Base-by-base conservation (phyloP, 2,797 vertebrate genomes). In the Vultur gryphus region DNA sequence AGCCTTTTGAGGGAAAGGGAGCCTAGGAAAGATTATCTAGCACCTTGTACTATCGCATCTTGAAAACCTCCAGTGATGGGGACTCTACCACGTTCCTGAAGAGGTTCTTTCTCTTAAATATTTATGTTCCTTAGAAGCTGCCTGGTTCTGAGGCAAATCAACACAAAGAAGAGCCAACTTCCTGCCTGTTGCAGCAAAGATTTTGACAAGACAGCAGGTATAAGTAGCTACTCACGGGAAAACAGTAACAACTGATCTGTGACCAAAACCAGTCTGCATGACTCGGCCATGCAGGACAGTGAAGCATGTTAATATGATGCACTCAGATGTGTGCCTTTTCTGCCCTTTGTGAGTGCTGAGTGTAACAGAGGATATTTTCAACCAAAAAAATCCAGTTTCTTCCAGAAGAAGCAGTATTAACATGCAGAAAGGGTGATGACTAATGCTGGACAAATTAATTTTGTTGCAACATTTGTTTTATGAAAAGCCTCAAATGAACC, bases 391-490 rank as follows among this genome's bases (percentile, higher is more conserved):
- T 52, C 20, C 25, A n/a, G 13, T 91, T 96, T 91, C 64, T 95
- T 87, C 73, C 54, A 84, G 91, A 90, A 93, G 78, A 46, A 81
- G 16, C 46, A 37, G 44, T 70, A 58, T 94, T 87, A 94, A 49
- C 71, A 58, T 84, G 61, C 72, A 81, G 84, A 89, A 88, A 93
- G 82, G 61, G n/a, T 48, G 89, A 95, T 96, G 94, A 92, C 84
- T 96, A 89, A 89, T 96, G 82, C 89, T 33, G 92, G 95, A 89
- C 91, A 96, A 96, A 97, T 93, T 96, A 95, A 97, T 93, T 95
- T 91, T 43, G 43, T 91, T 96, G 88, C 70, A 84, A 89, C 58
- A 70, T 95, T 93, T 91, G 64, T 96, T 96, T 96, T 87, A 87
- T 91, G 75, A 87, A 92, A 95, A 91, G 75, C 81, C 64, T 93